These are phyloP conservation scores for Gastrophysa polygoni DNA, from an alignment of 2,888 invertebrate species.

Conservation along the genomic window DNA sequence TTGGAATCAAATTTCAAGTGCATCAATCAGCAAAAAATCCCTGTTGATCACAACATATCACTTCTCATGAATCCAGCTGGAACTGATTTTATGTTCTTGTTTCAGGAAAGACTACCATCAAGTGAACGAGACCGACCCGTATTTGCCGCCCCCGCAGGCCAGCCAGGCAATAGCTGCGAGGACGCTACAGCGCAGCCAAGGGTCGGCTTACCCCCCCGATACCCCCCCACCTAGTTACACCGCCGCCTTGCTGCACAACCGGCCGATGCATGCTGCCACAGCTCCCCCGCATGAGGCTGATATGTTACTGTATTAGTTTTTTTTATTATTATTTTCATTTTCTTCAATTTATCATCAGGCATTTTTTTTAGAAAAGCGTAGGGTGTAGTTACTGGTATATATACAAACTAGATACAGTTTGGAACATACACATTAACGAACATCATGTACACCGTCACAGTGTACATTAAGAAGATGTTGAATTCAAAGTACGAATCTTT, in stretches of 20 bases:
- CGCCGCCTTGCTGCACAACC: conserved; percentile 63
- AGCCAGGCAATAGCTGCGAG: conserved; percentile 68
- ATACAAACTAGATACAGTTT: too few species aligned
- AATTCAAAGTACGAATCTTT: too few species aligned
- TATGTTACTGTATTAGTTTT: conserved; percentile 51
- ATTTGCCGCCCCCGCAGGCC: conserved; percentile 69
- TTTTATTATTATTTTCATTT: conserved; percentile 48
- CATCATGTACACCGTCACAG: too few species aligned
- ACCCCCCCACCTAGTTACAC: conserved; percentile 68
- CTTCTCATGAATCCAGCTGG: too few species aligned
- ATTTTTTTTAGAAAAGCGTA: too few species aligned
- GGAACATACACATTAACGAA: too few species aligned
- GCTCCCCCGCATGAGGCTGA: conserved; percentile 57
- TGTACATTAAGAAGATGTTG: too few species aligned
- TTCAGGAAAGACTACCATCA: conserved; percentile 78
- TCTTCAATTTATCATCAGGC: conserved; percentile 13
- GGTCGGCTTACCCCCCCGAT: conserved; percentile 68
- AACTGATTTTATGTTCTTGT: conserved; percentile 36
- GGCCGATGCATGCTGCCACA: conserved; percentile 49
- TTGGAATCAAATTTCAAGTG: too few species aligned
- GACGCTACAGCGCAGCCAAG: conserved; percentile 71
- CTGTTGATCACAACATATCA: too few species aligned
- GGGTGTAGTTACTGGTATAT: too few species aligned
- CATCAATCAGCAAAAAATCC: too few species aligned
- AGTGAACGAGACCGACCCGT: conserved; percentile 85